phyloP scores from a whole-genome alignment of 2,888 invertebrate genomes.

The Eulithis testata region DNA sequence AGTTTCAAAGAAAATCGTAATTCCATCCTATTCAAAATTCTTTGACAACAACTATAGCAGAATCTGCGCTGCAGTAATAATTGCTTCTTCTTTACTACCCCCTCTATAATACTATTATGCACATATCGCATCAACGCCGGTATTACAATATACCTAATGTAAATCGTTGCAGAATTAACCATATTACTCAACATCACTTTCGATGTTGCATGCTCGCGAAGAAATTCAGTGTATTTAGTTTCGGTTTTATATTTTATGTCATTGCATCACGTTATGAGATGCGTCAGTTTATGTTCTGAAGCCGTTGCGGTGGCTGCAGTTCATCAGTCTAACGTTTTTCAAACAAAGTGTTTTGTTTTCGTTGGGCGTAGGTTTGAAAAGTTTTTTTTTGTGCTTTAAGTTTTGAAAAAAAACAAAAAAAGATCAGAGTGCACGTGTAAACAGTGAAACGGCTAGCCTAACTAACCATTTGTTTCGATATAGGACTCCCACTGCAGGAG shows the following conservation, averaged over 20 bases:
- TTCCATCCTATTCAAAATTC: neutral
- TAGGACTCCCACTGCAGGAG: too few relatives aligned
- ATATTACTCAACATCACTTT: slow-evolving; percentile 70
- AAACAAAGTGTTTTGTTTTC: too few relatives aligned
- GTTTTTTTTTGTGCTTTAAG: too few relatives aligned
- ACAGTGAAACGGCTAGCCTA: too few relatives aligned
- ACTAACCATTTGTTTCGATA: too few relatives aligned
- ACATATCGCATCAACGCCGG: neutral
- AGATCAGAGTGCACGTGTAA: too few relatives aligned
- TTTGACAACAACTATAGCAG: neutral
- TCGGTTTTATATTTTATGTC: slow-evolving; percentile 69
- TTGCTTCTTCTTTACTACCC: slow-evolving; percentile 7
- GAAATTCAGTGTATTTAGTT: slow-evolving; percentile 69
- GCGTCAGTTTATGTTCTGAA: slow-evolving; percentile 61
- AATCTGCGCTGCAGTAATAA: neutral
- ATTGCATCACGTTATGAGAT: slow-evolving; percentile 69
- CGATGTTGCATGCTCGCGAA: slow-evolving; percentile 65
- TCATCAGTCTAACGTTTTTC: too few relatives aligned
- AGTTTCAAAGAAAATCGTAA: too few relatives aligned
- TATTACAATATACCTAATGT: slow-evolving; percentile 20
- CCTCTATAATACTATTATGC: slow-evolving; percentile 14
- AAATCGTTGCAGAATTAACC: slow-evolving; percentile 45
- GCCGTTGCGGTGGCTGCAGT: slow-evolving; percentile 40
- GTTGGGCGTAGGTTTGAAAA: too few relatives aligned
- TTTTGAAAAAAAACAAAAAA: too few relatives aligned